Evolutionary conservation across 2,888 invertebrate genomes (phyloP).

Genomic region (Shargacucullia verbasci): DNA sequence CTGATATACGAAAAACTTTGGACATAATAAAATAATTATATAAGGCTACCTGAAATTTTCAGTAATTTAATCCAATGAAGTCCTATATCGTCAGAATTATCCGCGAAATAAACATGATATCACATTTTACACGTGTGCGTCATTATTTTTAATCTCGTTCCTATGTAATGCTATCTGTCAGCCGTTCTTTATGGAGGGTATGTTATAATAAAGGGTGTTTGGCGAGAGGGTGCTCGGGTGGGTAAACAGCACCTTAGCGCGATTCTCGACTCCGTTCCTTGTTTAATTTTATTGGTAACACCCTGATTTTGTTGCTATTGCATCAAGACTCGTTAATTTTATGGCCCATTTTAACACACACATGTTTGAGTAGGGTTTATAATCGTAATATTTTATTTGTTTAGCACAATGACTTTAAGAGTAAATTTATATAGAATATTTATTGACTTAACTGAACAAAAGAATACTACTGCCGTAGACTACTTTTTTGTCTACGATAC

Average conservation of each 20-base stretch:
- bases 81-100: constrained; percentile 10
- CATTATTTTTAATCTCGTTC: constrained; percentile 49
- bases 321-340: constrained; percentile 1
- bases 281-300: constrained; percentile 31
- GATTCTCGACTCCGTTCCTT: constrained; percentile 10
- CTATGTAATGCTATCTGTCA: constrained; percentile 50
- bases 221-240: constrained; percentile 24
- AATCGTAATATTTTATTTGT: too few species aligned
- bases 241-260: constrained; percentile 15
- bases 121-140: constrained; percentile 24
- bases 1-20: too few species aligned
- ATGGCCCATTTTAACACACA: too few species aligned
- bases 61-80: constrained; percentile 22
- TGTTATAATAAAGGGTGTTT: constrained; percentile 49
- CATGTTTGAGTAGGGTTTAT: too few species aligned
- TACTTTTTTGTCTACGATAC: too few species aligned
- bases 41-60: constrained; percentile 19
- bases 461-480: too few species aligned
- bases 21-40: too few species aligned
- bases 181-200: constrained; percentile 44
- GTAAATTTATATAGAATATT: too few species aligned
- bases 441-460: too few species aligned
- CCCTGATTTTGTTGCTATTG: constrained; percentile 7
- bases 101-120: constrained; percentile 14
- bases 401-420: too few species aligned